These are phyloP conservation scores for Cercocebus atys DNA, from an alignment of 2,113 vertebrate genomes.

Conservation along the genomic window DNA sequence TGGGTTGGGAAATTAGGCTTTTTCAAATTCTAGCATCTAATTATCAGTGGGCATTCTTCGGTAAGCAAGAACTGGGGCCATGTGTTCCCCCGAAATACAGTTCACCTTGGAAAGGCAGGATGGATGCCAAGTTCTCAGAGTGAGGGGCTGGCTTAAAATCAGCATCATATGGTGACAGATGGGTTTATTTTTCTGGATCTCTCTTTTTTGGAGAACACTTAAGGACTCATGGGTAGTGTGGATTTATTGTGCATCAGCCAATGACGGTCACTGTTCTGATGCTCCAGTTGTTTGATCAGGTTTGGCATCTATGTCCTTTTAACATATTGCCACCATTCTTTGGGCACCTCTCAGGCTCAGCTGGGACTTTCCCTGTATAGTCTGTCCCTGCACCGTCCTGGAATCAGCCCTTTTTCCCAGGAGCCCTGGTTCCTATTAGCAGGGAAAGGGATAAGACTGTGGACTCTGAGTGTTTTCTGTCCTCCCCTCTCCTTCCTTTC, in stretches of 20 bases:
- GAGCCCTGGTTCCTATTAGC: neutral
- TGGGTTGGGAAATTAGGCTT: neutral
- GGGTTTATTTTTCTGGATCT: neutral
- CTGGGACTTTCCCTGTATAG: neutral
- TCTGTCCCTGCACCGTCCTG: neutral
- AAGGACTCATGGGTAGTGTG: neutral
- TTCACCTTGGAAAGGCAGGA: neutral
- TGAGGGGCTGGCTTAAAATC: neutral
- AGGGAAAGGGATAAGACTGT: neutral
- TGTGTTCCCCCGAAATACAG: neutral
- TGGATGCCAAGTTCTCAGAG: neutral
- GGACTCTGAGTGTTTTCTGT: neutral
- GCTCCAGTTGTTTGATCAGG: neutral
- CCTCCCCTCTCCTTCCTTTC: neutral
- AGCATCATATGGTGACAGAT: neutral
- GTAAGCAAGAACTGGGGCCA: neutral
- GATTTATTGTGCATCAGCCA: neutral
- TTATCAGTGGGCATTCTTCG: neutral
- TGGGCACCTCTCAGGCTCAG: neutral
- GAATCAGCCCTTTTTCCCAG: neutral
- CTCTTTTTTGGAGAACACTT: neutral
- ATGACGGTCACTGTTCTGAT: neutral
- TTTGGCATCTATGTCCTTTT: neutral
- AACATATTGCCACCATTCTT: neutral
- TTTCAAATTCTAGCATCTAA: neutral